Evolutionary conservation across 2,888 invertebrate species (phyloP).

Genomic region (Caenorhabditis sulstoni): DNA sequence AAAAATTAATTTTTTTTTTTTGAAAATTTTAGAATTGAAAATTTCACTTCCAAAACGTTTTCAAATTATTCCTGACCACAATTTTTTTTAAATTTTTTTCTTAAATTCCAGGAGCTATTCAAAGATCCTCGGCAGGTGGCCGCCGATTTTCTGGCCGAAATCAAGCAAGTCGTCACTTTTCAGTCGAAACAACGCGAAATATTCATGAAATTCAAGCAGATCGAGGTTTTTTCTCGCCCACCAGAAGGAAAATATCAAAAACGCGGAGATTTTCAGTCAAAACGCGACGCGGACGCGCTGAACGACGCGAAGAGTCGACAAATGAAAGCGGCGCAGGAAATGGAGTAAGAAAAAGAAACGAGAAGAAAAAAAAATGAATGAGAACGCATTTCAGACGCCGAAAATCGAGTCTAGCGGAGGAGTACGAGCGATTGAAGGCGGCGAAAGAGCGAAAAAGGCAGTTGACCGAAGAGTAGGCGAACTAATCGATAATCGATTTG

Average conservation of each 20-base stretch:
- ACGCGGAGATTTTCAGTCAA: slow-evolving; percentile 29
- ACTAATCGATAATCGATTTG: too few species aligned
- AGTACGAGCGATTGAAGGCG: slow-evolving; percentile 17
- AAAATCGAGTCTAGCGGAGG: slow-evolving; percentile 16
- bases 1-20: too few species aligned
- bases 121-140: slow-evolving; percentile 29
- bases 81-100: neutral
- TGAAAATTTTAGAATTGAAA: too few species aligned
- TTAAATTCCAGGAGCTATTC: slow-evolving; percentile 25
- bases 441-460: slow-evolving; percentile 28
- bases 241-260: neutral
- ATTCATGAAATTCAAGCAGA: slow-evolving; percentile 29
- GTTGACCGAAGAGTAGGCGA: slow-evolving; percentile 6
- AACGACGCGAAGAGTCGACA: slow-evolving; percentile 14
- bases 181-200: slow-evolving; percentile 45
- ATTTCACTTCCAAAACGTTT: too few species aligned
- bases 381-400: slow-evolving; percentile 1
- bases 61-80: too few species aligned
- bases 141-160: slow-evolving; percentile 1
- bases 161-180: slow-evolving; percentile 29
- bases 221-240: slow-evolving; percentile 1
- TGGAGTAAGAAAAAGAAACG: slow-evolving; percentile 37
- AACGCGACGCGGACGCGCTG: slow-evolving; percentile 17
- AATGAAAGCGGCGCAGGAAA: slow-evolving; percentile 21
- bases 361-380: neutral